Evolutionary conservation across 2,113 vertebrate species (phyloP), one percentile per base, ranked within the genome.

Genomic region (Bucco capensis): DNA sequence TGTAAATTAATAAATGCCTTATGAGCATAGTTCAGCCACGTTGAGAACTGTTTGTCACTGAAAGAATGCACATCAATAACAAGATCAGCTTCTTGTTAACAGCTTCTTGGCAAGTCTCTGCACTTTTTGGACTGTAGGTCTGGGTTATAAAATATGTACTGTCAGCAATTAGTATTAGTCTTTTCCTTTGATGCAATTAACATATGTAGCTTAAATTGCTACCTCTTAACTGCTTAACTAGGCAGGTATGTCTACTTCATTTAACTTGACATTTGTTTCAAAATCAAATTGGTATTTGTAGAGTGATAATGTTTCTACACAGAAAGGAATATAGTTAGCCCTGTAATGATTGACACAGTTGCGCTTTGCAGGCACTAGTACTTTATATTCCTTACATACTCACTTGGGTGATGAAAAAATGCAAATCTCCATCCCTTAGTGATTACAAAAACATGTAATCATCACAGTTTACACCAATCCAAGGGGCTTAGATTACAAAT

Each of bases 11-110:
- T 38, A 40, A 82, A 76, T 6, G 9, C 49, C 28, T 72, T 50
- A 65, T 19, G 30, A 89, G 24, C 35, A 62, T 10, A 86, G 38
- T 80, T 89, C 84, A 88, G 42, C 74, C 60, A 83, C 16, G 12
- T 1, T 74, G 78, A 82, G 31, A 93, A 87, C n/a, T 90, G 51
- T 33, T 90, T 74, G 72, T 58, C 85, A 50, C 14, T 79, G 19
- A 82, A 88, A 78, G 47, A 94, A 93, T 28, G 66, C 74, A 95
- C 64, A 77, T 51, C 14, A 86, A 86, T 83, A 92, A 60, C 31
- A 13, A 60, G 27, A 91, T 24, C 12, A 8, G 33, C 19, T 38
- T 66, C 93, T 93, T 89, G 93, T 35, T 90, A 58, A 87, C 74
- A 67, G 33, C 33, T 85, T 89, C 40, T 60, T 72, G 58, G 51